Evolutionary conservation across 2,888 invertebrate species (phyloP).

Genomic region (Nasonovia ribisnigri): DNA sequence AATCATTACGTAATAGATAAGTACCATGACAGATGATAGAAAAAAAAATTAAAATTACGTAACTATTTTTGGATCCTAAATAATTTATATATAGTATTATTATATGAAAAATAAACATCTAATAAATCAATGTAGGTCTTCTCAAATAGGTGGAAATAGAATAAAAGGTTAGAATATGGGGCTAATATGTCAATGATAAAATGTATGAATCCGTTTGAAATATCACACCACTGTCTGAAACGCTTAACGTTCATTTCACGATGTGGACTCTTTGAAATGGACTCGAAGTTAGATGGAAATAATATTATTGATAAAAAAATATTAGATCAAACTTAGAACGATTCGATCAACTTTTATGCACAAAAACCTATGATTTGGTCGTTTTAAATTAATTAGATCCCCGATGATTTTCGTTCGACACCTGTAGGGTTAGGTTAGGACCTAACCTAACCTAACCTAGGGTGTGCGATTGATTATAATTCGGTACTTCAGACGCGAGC

Average conservation of each 20-base stretch:
- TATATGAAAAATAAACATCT: neutral
- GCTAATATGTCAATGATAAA: neutral
- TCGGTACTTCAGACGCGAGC: neutral
- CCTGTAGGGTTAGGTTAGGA: neutral
- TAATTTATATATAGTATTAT: neutral
- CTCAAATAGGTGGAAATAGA: neutral
- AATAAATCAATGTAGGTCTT: neutral
- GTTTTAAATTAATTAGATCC: neutral
- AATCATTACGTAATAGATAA: neutral
- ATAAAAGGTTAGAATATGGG: neutral
- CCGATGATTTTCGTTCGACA: neutral
- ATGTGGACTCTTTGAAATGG: neutral
- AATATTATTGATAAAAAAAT: neutral
- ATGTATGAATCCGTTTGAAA: neutral
- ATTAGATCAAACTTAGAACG: neutral
- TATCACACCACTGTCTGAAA: neutral
- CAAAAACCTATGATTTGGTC: neutral
- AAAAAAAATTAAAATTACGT: neutral
- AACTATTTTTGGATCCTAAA: neutral
- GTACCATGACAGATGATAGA: neutral
- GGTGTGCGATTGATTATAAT: neutral
- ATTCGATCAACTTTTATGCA: neutral
- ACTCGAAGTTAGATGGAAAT: neutral
- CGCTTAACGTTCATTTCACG: neutral
- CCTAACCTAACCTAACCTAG: too few relatives aligned